phyloP scores from a whole-genome alignment of 2,113 vertebrate species.

The Lophochroa leadbeateri region DNA sequence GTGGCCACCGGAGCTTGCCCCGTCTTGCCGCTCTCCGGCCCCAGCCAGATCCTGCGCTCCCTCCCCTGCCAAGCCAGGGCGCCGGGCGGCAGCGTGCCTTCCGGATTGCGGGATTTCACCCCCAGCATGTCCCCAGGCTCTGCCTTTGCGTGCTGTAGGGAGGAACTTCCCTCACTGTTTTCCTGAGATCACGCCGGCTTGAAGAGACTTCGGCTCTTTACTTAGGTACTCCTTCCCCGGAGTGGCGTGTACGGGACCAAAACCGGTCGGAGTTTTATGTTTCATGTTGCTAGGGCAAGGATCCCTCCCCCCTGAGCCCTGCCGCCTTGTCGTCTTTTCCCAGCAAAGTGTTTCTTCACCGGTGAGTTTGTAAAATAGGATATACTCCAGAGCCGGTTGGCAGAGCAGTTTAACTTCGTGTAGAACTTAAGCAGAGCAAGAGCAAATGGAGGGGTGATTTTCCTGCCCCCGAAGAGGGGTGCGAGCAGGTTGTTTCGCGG shows the following conservation, averaged over 20 bases:
- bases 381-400: too few relatives aligned
- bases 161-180: not conserved
- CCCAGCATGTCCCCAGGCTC: not conserved
- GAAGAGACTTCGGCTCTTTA: not conserved
- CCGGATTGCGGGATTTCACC: not conserved
- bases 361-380: not conserved
- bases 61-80: not conserved
- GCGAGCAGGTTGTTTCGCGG: not conserved
- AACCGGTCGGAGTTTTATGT: not conserved
- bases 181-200: not conserved
- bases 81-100: not conserved
- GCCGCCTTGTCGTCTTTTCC: not conserved
- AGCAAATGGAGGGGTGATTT: not conserved
- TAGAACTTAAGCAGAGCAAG: not conserved
- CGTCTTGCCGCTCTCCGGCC: not conserved
- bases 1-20: not conserved
- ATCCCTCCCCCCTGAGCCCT: accelerated
- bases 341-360: not conserved
- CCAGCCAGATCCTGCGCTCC: not conserved
- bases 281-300: not conserved
- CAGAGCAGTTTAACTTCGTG: not conserved
- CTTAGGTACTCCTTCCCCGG: not conserved
- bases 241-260: not conserved
- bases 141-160: not conserved
- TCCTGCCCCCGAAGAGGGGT: not conserved